These are phyloP conservation scores for Coendou prehensilis DNA, from an alignment of 2,797 vertebrate species.

Conservation along the genomic window DNA sequence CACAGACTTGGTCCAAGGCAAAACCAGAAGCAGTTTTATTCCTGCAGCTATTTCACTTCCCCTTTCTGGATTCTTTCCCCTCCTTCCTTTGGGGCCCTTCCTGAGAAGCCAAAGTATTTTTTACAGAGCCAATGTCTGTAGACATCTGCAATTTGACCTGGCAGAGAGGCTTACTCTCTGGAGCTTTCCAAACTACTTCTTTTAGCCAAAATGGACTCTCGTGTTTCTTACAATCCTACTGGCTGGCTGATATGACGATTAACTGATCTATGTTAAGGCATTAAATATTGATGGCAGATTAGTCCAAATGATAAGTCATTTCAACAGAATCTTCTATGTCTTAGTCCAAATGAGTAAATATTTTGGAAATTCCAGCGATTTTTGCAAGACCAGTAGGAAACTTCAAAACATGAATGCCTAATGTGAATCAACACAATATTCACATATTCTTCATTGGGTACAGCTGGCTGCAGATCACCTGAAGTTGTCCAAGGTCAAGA, in stretches of 20 bases:
- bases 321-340: neutral
- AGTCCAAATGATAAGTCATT: neutral
- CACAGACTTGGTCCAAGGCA: neutral
- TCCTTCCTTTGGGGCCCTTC: neutral
- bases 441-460: neutral
- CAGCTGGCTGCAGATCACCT: neutral
- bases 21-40: slow-evolving; percentile 34
- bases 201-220: neutral
- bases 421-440: neutral
- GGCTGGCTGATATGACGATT: neutral
- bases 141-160: neutral
- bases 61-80: neutral
- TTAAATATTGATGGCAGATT: neutral
- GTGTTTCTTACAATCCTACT: slow-evolving; percentile 3
- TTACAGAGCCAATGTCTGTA: neutral
- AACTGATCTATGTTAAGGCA: neutral
- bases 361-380: slow-evolving; percentile 33
- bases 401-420: slow-evolving; percentile 16
- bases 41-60: neutral
- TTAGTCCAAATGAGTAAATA: slow-evolving; percentile 56
- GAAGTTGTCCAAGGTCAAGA: neutral
- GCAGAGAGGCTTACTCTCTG: neutral
- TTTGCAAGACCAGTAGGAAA: slow-evolving; percentile 26
- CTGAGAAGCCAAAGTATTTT: neutral
- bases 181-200: neutral